Evolutionary conservation across 2,797 vertebrate genomes (phyloP), one percentile per base, ranked within the genome.

Genomic region (Chaenodraco wilsoni): DNA sequence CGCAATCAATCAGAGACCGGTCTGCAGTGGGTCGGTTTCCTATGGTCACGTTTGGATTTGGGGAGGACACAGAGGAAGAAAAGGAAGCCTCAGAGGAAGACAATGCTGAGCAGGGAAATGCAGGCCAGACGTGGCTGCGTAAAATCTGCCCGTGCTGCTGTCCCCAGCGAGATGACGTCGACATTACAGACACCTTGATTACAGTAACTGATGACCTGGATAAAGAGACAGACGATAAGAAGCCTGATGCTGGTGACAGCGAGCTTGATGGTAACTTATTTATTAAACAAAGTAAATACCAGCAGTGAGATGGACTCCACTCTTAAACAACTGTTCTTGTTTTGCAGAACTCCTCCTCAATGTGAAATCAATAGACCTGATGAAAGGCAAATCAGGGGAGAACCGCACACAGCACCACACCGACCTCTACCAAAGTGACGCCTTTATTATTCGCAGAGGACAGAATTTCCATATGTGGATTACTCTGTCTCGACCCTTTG

Each of bases 381-480:
- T 96, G 84, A 93, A 94, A 23, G 71, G 83, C 11, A 94, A 92
- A 43, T 87, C 79, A 0, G 93, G 87, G 2, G 74, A 70, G 58
- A 96, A 95, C 72, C 94, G 94, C 5, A 78, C 19, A 2, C 87
- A 92, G 51, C 96, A 98, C 76, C 95, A 94, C 87, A 97, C 96
- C 0, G 66, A 97, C 3, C 91, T 92, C 44, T 98, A 92, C 65
- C 94, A 95, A 33, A 93, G 89, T 0, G 79, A 96, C 0, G 64
- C 94, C 41, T 90, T 95, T 12, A 93, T 98, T 8, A 64, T 98
- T 43, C 96, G 96, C 27, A 93, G 96, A 2, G 96, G 96, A 9
- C 95, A 97, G 85, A 92, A 74, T 1, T 97, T 98, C 76, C 80
- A 91, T 55, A 85, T 97, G 79, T 85, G 90, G 86, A 75, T 97